Evolutionary conservation across 2,113 vertebrate species (phyloP).

Genomic region (Rhynchomys soricoides): DNA sequence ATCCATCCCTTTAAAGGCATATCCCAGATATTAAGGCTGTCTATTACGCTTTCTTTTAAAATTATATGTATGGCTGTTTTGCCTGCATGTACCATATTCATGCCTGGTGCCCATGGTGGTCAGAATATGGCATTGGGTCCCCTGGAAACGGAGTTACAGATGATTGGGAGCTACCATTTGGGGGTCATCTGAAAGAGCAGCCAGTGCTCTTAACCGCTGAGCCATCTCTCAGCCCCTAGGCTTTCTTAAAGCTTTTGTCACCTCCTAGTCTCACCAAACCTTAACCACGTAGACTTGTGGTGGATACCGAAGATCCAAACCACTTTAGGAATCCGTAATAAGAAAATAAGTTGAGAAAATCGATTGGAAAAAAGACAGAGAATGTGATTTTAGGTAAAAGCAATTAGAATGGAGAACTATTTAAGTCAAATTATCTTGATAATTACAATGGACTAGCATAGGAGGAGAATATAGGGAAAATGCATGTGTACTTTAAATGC

Average conservation of each 20-base stretch:
- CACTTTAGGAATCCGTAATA: neutral
- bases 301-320: neutral
- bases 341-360: neutral
- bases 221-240: neutral
- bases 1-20: neutral
- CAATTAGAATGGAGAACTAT: neutral
- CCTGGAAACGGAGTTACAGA: neutral
- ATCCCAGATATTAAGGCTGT: neutral
- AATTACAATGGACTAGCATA: neutral
- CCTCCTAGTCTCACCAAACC: neutral
- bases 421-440: neutral
- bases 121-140: neutral
- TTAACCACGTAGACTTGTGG: neutral
- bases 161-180: neutral
- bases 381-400: neutral
- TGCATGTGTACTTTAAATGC: neutral
- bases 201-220: neutral
- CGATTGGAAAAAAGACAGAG: neutral
- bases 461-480: neutral
- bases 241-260: neutral
- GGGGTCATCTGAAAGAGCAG: neutral
- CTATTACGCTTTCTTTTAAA: neutral
- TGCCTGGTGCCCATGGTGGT: neutral
- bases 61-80: neutral
- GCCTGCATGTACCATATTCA: neutral